Evolutionary conservation across 2,888 invertebrate genomes (phyloP).

Genomic region (Pammene aurita): DNA sequence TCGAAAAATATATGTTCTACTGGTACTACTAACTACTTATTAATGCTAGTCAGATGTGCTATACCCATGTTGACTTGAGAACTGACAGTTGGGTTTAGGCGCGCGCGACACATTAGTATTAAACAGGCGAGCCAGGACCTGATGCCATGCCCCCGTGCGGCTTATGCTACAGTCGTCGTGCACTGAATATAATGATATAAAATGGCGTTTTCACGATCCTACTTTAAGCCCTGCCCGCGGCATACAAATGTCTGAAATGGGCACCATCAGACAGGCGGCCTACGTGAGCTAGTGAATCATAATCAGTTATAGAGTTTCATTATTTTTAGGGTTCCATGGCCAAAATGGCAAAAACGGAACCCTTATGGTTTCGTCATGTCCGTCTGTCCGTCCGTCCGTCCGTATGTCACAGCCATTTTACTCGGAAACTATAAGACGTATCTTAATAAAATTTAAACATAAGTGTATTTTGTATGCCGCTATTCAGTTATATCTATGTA

Average conservation of each 20-base stretch:
- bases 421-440: too few relatives aligned
- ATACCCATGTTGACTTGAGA: conserved; percentile 5
- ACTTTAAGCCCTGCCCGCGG: conserved; percentile 23
- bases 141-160: conserved; percentile 48
- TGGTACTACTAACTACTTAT: conserved; percentile 6
- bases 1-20: not conserved
- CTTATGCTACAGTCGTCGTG: conserved; percentile 56
- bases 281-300: conserved; percentile 1
- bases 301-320: conserved; percentile 2
- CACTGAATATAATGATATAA: conserved; percentile 55
- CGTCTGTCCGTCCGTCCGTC: too few relatives aligned
- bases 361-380: too few relatives aligned
- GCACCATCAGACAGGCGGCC: not conserved
- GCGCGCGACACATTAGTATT: conserved; percentile 31
- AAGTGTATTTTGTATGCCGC: too few relatives aligned
- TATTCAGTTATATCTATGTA: too few relatives aligned
- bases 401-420: too few relatives aligned
- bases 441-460: too few relatives aligned
- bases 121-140: conserved; percentile 28
- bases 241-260: conserved; percentile 29
- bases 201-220: conserved; percentile 28
- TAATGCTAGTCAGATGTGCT: conserved; percentile 1
- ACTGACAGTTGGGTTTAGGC: conserved; percentile 1
- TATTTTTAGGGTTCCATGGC: too few relatives aligned
- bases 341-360: too few relatives aligned